Conservation (phyloP, 1,140 invertebrate species). For the Diuraphis noxia region DNA sequence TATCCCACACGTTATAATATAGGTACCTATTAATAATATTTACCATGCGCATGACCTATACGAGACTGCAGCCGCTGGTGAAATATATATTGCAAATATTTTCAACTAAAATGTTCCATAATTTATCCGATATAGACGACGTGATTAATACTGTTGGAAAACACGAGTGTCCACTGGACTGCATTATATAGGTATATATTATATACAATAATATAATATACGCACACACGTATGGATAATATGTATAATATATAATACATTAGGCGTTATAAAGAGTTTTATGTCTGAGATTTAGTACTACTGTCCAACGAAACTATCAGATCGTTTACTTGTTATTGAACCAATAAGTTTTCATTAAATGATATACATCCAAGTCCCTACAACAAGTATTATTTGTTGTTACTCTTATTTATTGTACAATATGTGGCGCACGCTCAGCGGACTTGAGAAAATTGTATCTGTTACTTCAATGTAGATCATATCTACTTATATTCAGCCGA, state of each 20-base stretch:
- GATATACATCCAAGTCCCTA: not conserved
- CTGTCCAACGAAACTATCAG: slow-evolving; percentile 24
- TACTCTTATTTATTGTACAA: slow-evolving; percentile 30
- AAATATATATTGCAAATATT: not conserved
- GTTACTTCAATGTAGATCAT: slow-evolving; percentile 23
- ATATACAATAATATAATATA: not conserved
- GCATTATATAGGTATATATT: not conserved
- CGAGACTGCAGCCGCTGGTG: not conserved
- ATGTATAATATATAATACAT: not conserved
- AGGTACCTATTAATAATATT: not conserved
- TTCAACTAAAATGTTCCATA: slow-evolving; percentile 15
- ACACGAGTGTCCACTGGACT: not conserved
- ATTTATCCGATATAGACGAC: slow-evolving; percentile 19
- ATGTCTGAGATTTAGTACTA: slow-evolving; percentile 24
- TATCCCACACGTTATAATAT: not conserved
- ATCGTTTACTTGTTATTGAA: slow-evolving; percentile 32
- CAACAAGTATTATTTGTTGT: slow-evolving; percentile 28
- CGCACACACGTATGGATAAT: not conserved
- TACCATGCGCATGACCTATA: not conserved
- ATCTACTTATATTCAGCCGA: slow-evolving; percentile 8
- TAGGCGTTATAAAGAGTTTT: slow-evolving; percentile 12
- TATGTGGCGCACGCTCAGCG: not conserved
- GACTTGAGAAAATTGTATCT: slow-evolving; percentile 27
- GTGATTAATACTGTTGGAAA: slow-evolving; percentile 7
- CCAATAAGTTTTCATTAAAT: slow-evolving; percentile 35